phyloP scores from a whole-genome alignment of 2,888 invertebrate species.

The Allophyes oxyacanthae region DNA sequence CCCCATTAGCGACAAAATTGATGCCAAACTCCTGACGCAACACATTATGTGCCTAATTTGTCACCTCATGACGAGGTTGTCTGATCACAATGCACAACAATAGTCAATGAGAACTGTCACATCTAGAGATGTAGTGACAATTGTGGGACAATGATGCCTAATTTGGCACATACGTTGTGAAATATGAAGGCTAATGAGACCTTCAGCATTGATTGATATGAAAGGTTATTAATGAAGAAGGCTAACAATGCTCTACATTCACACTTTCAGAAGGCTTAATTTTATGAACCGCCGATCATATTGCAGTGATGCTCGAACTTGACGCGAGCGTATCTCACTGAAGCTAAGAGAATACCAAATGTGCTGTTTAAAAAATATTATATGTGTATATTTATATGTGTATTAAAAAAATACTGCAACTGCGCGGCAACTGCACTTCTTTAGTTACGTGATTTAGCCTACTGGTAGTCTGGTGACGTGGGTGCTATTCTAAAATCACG shows the following conservation, averaged over 20 bases:
- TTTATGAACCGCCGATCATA: no score
- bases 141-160: slow-evolving; percentile 33
- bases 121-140: slow-evolving; percentile 28
- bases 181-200: slow-evolving; percentile 39
- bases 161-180: slow-evolving; percentile 34
- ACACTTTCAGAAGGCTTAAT: no score
- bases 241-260: slow-evolving; percentile 24
- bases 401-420: no score
- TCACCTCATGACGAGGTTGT: slow-evolving; percentile 43
- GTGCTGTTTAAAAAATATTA: no score
- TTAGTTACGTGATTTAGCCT: no score
- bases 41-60: slow-evolving; percentile 22
- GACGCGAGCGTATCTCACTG: no score
- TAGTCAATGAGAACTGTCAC: slow-evolving; percentile 47
- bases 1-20: no score
- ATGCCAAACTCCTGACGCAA: slow-evolving; percentile 31
- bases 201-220: slow-evolving; percentile 42
- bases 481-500: no score
- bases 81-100: slow-evolving; percentile 41
- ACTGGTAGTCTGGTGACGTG: background rate
- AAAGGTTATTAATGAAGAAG: slow-evolving; percentile 17
- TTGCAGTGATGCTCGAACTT: no score
- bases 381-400: no score
- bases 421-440: no score
- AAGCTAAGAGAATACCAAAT: no score